Evolutionary conservation across 1,140 invertebrate genomes (phyloP).

Genomic region (Parasteatoda tepidariorum): DNA sequence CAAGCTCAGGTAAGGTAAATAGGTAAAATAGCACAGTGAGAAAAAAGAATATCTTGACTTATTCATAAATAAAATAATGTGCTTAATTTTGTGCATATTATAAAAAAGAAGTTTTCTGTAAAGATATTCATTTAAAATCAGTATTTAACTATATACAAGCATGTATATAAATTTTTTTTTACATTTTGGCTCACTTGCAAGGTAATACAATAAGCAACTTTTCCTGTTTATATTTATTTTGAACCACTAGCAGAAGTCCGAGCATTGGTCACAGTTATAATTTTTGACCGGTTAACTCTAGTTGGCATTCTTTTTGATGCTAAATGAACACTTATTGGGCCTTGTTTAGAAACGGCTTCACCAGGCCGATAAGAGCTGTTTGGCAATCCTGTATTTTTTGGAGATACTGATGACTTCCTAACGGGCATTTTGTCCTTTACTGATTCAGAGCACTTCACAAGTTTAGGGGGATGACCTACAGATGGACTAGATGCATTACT

Average conservation of each 20-base stretch:
- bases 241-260: constrained; percentile 21
- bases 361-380: constrained; percentile 23
- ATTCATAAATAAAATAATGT: background rate
- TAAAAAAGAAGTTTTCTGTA: background rate
- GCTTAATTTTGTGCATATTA: background rate
- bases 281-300: constrained; percentile 12
- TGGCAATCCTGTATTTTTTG: background rate
- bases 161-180: background rate
- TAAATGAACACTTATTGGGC: background rate
- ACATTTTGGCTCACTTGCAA: background rate
- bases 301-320: constrained; percentile 1
- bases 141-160: background rate
- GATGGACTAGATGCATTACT: constrained; percentile 48
- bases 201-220: background rate
- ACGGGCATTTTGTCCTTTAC: constrained; percentile 17
- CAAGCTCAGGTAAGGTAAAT: no score
- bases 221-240: constrained; percentile 8
- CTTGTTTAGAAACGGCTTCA: constrained; percentile 45
- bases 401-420: constrained; percentile 37
- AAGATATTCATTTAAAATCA: background rate
- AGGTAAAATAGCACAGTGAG: no score
- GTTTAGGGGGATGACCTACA: constrained; percentile 28
- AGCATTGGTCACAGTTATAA: constrained; percentile 7
- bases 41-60: background rate
- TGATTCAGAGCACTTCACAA: background rate